Base-by-base conservation (phyloP, 2,888 invertebrate genomes). In the Acanthopleura granulata region DNA sequence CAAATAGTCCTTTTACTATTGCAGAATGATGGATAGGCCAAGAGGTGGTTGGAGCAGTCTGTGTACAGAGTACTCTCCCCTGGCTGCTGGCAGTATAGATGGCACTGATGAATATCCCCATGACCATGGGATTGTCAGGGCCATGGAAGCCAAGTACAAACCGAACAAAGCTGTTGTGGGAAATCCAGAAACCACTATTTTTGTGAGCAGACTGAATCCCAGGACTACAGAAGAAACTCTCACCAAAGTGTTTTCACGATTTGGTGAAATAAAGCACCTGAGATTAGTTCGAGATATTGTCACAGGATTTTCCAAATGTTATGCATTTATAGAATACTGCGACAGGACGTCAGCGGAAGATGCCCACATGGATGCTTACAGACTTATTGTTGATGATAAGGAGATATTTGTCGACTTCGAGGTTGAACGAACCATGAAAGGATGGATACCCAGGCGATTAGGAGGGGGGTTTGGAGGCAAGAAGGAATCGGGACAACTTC, bases 381-480 rank as follows among this genome's bases (percentile, higher is more conserved):
- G 93, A 84, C 90, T 91, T 75, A 87, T 90, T 66, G 89, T 96
- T 62, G 95, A 95, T 86, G 94, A 94, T 1, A 92, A 80, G 75
- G 93, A 93, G 86, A 91, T 96, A 49, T 92, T 96, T 84, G 94
- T 95, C 1, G 96, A 97, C 89, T 93, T 93, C 83, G 96, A 96
- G 90, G 94, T 93, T 82, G 94, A 94, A 87, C 92, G 96, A 78
- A 91, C 91, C n/a, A 72, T 90, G 73, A 81, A 84, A 72, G 95
- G 95, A 0, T 97, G 97, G 97, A 93, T 94, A 86, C 97, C 97
- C 1, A 92, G 97, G 79, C 91, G 97, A 79, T 91, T 96, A 11
- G 97, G 97, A 4, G 97, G 97, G 22, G 97, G 97, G 18, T 94
- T 96, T 87, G 96, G 96, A 4, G 97, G 97, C 0, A 93, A 93